Evolutionary conservation across 2,797 vertebrate genomes (phyloP).

Genomic region (Danio kyathit): DNA sequence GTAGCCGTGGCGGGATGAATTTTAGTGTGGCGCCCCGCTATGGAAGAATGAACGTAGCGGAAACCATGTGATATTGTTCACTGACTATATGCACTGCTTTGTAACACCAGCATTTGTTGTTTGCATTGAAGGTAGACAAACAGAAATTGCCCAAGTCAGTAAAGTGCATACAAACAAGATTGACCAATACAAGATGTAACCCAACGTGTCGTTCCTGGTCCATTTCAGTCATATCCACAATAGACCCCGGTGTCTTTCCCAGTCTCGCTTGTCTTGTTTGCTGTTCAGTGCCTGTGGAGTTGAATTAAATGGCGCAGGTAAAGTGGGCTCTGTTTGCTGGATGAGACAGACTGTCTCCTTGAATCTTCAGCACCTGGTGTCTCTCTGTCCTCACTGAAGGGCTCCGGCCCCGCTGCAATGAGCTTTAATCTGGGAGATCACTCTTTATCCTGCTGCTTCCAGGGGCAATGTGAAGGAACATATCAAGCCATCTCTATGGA

Average conservation of each 20-base stretch:
- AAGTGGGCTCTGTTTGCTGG: conserved; percentile 72
- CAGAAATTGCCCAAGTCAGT: background rate
- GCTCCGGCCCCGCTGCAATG: conserved; percentile 75
- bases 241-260: conserved; percentile 7
- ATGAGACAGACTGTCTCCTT: conserved; percentile 79
- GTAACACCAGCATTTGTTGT: background rate
- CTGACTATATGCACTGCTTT: background rate
- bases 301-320: conserved; percentile 76
- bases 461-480: conserved; percentile 73
- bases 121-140: conserved; percentile 5
- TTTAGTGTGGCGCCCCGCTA: no score
- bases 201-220: conserved; percentile 22
- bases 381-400: conserved; percentile 71
- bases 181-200: conserved; percentile 10
- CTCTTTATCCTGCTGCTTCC: conserved; percentile 79
- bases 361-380: conserved; percentile 75
- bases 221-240: conserved; percentile 30
- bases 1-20: no score
- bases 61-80: no score
- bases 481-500: conserved; percentile 78
- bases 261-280: conserved; percentile 61
- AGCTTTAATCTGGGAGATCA: conserved; percentile 86
- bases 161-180: background rate
- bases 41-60: no score
- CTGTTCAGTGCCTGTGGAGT: conserved; percentile 70